These are phyloP conservation scores for Clarias platycephalus DNA, from an alignment of 2,797 vertebrate genomes.

Conservation along the genomic window DNA sequence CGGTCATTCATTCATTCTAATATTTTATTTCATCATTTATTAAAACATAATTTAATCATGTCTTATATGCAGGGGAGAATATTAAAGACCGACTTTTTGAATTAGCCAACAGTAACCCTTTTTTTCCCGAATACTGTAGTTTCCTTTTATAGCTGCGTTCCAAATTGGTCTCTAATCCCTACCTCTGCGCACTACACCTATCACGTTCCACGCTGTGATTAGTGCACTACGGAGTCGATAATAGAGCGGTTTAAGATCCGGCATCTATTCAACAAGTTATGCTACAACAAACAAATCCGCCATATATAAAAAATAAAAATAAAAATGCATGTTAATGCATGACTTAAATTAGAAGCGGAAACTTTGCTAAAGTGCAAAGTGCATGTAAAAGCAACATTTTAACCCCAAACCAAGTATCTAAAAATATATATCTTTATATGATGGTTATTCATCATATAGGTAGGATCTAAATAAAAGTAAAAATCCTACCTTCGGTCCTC, in stretches of 20 bases:
- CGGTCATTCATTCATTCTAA: not conserved
- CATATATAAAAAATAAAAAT: no score
- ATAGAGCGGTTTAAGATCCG: not conserved
- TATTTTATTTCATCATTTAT: not conserved
- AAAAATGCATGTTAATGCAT: not conserved
- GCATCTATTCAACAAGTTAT: constrained; percentile 14
- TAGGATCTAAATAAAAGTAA: no score
- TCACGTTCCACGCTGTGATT: not conserved
- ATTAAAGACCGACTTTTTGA: not conserved
- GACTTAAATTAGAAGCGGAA: not conserved
- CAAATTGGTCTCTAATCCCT: not conserved
- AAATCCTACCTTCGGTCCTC: constrained; percentile 22
- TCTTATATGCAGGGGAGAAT: not conserved
- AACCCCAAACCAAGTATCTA: not conserved
- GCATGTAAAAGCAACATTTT: not conserved
- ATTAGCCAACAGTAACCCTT: no score
- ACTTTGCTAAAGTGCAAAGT: not conserved
- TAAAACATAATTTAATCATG: not conserved
- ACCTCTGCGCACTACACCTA: not conserved
- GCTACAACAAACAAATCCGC: not conserved
- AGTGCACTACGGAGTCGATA: not conserved
- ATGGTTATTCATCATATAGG: no score
- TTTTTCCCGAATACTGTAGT: not conserved
- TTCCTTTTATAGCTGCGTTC: not conserved
- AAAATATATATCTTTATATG: not conserved